Base-by-base conservation (phyloP, 37 sponge, comb jelly and placozoan genomes). In the Agelas oroides region DNA sequence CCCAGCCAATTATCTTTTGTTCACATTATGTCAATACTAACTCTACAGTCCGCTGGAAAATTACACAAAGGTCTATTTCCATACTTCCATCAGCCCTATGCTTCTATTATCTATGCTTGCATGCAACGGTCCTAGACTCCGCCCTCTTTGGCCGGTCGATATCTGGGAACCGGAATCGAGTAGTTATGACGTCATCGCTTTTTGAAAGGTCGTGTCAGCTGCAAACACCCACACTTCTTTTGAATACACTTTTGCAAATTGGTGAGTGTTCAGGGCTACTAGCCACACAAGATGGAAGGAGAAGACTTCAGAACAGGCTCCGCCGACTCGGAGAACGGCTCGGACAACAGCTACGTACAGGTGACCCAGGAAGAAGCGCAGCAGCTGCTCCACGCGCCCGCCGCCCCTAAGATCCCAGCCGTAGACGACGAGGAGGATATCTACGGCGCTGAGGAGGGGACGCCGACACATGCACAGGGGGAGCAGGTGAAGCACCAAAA, bases 321-420 rank as follows among this genome's bases (percentile, higher is more conserved):
- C 12, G 84, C 84, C 1, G 75, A 84, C 46, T 84, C 84, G 0
- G 84, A 84, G 35, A 64, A 84, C 65, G 52, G 75, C n/a, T 84
- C 84, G 17, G 84, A 84, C 55, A 71, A 71, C 72, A 62, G 84
- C 66, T 84, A 62, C 67, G 84, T 84, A 55, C 24, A 84, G 53
- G 84, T 84, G 53, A 65, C 66, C 55, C 53, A 46, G 24, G 84
- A 84, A 40, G 52, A 55, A 23, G 57, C 38, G 21, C 19, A 75
- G 66, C 53, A 8, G 41, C 64, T 53, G 46, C 32, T 53, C 32
- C 5, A 20, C 54, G 46, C n/a, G 11, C 56, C 34, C 19, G 70
- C 46, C 0, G 32, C n/a, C 0, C 20, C 70, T 33, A n/a, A 19
- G 52, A 78, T 78, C 21, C 81, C 81, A 33, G 8, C 70, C 19